Evolutionary conservation across 2,113 vertebrate species (phyloP), one percentile per base, ranked within the genome.

Genomic region (Bostrychus sinensis): DNA sequence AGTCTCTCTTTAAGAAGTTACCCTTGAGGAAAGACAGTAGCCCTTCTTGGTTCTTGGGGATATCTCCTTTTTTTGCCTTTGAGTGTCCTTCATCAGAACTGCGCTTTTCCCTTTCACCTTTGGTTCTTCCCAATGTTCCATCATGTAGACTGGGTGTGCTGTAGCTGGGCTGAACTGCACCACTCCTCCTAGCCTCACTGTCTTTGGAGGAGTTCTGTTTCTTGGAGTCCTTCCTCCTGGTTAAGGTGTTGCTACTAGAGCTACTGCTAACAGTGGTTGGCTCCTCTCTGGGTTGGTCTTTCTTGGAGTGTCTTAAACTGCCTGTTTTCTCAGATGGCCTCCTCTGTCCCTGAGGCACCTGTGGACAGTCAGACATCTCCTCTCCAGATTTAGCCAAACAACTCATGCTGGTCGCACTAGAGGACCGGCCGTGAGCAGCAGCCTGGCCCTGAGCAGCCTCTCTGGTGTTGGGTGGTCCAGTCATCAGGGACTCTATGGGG

Each of bases 1-100:
- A 60, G 17, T 95, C 94, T 70, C 91, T 95, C 82, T 87, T 93
- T 30, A 92, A 56, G 69, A 95, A 92, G 66, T 87, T 81, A 0
- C 91, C 84, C 78, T 86, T 93, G 14, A 94, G 77, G 39, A 95
- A 89, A 10, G 91, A 88, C 37, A 92, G 63, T 10, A 91, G 88
- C 11, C 92, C 86, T 3, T 94, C 94, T 0, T 84, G 78, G 26
- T 54, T 71, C 51, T 85, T 91, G 34, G 83, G 71, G 1, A 67
- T 62, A 2, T 89, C 90, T 36, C 75, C 86, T 66, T 63, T n/a
- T n/a, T n/a, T 87, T 4, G 17, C 25, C 12, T 66, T 72, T 1
- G 62, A 45, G 36, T 86, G 73, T 58, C 77, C 73, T 74, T 80
- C 80, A 60, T 51, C 1, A 46, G 71, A 3, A 39, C 10, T 23